Conservation (phyloP, 2,888 invertebrate species). For the Sarcophaga variegata region DNA sequence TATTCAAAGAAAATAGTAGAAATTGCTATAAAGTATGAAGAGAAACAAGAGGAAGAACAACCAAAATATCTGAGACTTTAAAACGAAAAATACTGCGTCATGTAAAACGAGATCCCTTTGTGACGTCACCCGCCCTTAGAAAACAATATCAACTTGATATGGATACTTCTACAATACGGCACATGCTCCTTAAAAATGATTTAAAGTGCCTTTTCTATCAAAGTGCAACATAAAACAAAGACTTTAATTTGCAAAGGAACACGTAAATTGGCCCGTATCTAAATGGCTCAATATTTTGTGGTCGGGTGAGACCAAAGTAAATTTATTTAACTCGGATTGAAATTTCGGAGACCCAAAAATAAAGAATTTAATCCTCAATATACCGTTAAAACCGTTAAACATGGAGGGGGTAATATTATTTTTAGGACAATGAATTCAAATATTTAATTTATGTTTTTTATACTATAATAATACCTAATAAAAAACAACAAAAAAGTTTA, state of each 20-base stretch:
- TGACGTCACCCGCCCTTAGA: conserved; percentile 31
- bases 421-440: too few species aligned
- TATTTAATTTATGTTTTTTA: conserved; percentile 9
- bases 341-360: too few species aligned
- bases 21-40: conserved; percentile 23
- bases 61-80: conserved; percentile 39
- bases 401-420: too few species aligned
- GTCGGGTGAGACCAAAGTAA: too few species aligned
- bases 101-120: conserved; percentile 38
- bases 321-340: too few species aligned
- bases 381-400: too few species aligned
- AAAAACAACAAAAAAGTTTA: conserved; percentile 15
- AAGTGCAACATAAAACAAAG: too few species aligned
- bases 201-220: background rate
- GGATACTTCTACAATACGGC: conserved; percentile 45
- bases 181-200: conserved; percentile 37
- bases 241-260: too few species aligned
- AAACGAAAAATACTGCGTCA: conserved; percentile 39
- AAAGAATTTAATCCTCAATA: too few species aligned
- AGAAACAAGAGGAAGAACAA: conserved; percentile 41
- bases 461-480: background rate
- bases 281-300: too few species aligned
- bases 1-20: conserved; percentile 27
- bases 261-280: too few species aligned
- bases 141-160: conserved; percentile 38